Evolutionary conservation across 2,888 invertebrate genomes (phyloP).

Genomic region (Eupeodes latifasciatus): DNA sequence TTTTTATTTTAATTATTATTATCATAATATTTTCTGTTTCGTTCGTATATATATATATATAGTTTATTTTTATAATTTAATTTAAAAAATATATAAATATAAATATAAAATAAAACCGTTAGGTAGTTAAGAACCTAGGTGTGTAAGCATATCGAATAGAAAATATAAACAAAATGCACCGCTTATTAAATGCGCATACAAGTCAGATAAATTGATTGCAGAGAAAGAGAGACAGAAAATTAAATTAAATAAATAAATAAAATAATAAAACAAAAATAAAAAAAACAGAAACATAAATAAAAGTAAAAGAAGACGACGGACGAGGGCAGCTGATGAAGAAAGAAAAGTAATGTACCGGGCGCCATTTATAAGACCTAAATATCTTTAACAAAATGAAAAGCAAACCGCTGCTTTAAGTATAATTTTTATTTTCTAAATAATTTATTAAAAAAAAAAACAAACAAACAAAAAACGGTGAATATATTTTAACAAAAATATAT

Average conservation of each 20-base stretch:
- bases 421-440: constrained; percentile 72
- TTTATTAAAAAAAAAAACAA: constrained; percentile 58
- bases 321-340: constrained; percentile 50
- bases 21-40: constrained; percentile 62
- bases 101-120: constrained; percentile 52
- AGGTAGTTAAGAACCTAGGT: constrained; percentile 71
- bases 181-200: constrained; percentile 69
- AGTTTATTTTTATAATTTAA: constrained; percentile 63
- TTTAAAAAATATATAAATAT: constrained; percentile 50
- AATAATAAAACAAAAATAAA: constrained; percentile 10
- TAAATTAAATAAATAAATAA: constrained; percentile 6
- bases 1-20: constrained; percentile 28
- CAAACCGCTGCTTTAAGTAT: constrained; percentile 63
- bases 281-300: too few relatives aligned
- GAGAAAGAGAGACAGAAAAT: constrained; percentile 16
- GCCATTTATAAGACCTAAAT: constrained; percentile 47
- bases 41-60: constrained; percentile 46
- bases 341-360: constrained; percentile 32
- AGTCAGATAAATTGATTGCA: constrained; percentile 53
- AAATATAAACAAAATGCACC: constrained; percentile 58
- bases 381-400: constrained; percentile 2
- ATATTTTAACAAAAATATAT: constrained; percentile 52
- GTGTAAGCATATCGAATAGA: constrained; percentile 76
- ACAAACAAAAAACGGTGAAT: constrained; percentile 33
- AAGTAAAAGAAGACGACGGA: constrained; percentile 43